Conservation (phyloP, 2,888 invertebrate species). For the Caenorhabditis sp. region DNA sequence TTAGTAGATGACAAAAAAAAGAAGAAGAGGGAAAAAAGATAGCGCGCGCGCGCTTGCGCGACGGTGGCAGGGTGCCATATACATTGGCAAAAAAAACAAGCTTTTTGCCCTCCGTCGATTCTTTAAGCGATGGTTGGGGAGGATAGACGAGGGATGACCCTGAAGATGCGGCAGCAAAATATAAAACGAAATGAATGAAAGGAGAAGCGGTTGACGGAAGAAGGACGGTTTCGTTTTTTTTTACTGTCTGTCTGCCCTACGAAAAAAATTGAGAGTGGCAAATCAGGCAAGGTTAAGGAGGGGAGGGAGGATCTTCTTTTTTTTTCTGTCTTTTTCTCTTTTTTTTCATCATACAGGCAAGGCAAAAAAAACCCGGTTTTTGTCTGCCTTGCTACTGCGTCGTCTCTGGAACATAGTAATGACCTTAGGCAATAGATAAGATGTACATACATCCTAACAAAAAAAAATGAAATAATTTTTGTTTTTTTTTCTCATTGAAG, state of each 20-base stretch:
- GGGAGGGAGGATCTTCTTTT: neutral
- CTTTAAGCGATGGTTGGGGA: neutral
- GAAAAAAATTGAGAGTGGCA: conserved; percentile 1
- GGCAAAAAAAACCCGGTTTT: neutral
- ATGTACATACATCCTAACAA: conserved; percentile 8
- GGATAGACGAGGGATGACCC: neutral
- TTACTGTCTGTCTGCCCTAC: neutral
- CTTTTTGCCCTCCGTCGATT: neutral
- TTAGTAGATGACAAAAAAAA: neutral
- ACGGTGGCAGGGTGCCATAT: neutral
- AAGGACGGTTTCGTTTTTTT: neutral
- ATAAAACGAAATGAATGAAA: neutral
- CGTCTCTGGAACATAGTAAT: conserved; percentile 45
- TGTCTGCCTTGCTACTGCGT: neutral
- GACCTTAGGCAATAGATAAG: conserved; percentile 44
- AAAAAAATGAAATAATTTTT: no score
- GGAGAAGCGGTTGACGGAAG: neutral
- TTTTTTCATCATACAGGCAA: neutral
- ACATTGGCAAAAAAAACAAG: neutral
- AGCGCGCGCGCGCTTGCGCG: neutral
- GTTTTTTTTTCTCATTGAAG: no score
- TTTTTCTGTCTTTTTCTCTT: no score
- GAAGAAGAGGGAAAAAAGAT: neutral
- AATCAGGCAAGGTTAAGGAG: conserved; percentile 1
- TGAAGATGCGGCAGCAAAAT: neutral